phyloP scores from a whole-genome alignment of 2,113 vertebrate species.

The Tapirus terrestris region DNA sequence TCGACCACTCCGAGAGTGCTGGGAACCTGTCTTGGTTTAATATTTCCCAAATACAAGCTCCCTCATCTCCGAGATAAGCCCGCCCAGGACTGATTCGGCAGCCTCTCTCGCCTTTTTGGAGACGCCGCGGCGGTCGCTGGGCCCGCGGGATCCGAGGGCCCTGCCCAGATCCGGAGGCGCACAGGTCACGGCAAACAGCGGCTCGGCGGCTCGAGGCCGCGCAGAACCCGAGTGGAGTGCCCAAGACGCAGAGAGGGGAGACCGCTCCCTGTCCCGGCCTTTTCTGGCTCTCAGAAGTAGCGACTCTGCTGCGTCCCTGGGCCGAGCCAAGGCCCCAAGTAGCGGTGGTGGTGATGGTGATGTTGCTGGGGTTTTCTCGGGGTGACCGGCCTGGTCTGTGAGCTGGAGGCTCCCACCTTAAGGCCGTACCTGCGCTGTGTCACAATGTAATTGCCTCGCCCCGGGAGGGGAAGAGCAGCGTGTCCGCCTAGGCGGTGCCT shows the following conservation, averaged over 20 bases:
- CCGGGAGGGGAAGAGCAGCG: too few species aligned
- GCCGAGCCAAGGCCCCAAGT: not conserved
- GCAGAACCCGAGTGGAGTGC: not conserved
- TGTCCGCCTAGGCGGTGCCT: not conserved
- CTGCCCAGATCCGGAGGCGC: not conserved
- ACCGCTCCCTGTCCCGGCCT: not conserved
- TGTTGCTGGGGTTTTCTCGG: not conserved
- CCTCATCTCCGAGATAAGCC: conserved; percentile 19
- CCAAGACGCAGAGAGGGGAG: not conserved
- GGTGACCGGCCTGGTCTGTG: not conserved
- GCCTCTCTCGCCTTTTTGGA: not conserved
- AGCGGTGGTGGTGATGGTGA: not conserved
- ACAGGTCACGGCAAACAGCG: not conserved
- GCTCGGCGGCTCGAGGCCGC: not conserved
- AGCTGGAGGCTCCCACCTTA: not conserved
- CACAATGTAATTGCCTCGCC: not conserved
- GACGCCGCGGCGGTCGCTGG: not conserved
- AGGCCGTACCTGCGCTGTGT: not conserved
- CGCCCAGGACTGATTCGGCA: not conserved
- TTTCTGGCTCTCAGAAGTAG: not conserved
- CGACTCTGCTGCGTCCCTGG: not conserved
- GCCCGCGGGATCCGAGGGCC: not conserved
- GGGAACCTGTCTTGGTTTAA: not conserved
- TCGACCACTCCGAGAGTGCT: not conserved
- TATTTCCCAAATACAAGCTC: conserved; percentile 51